phyloP scores from a whole-genome alignment of 2,797 vertebrate genomes.

The Sebastes reedi region DNA sequence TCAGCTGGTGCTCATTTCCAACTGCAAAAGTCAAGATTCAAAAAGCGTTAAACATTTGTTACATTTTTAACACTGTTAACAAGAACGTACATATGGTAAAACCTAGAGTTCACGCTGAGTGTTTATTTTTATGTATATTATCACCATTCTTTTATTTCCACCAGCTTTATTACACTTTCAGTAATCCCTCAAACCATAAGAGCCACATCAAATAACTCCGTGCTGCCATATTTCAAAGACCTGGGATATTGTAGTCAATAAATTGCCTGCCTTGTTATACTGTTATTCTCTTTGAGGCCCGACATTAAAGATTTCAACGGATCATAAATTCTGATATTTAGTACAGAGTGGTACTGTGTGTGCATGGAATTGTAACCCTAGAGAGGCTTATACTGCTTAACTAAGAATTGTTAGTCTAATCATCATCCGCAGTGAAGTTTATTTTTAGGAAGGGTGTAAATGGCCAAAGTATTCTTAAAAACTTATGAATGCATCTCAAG shows the following conservation, averaged over 20 bases:
- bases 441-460: background rate
- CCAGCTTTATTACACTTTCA: background rate
- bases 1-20: conserved; percentile 11
- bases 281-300: background rate
- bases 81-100: background rate
- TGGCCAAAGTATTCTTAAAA: background rate
- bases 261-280: background rate
- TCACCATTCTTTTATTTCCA: background rate
- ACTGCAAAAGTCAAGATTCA: background rate
- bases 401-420: background rate
- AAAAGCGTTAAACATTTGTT: background rate
- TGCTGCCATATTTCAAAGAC: background rate
- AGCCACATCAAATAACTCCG: background rate
- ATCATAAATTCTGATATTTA: background rate
- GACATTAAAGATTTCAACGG: background rate
- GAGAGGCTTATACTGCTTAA: background rate
- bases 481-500: background rate
- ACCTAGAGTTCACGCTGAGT: background rate
- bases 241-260: background rate
- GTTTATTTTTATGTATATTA: background rate
- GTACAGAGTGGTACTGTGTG: background rate
- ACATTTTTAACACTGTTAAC: background rate
- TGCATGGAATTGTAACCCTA: background rate
- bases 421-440: background rate
- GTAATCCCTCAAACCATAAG: background rate